Evolutionary conservation across 2,113 vertebrate genomes (phyloP), one percentile per base, ranked within the genome.

Genomic region (Etheostoma cragini): DNA sequence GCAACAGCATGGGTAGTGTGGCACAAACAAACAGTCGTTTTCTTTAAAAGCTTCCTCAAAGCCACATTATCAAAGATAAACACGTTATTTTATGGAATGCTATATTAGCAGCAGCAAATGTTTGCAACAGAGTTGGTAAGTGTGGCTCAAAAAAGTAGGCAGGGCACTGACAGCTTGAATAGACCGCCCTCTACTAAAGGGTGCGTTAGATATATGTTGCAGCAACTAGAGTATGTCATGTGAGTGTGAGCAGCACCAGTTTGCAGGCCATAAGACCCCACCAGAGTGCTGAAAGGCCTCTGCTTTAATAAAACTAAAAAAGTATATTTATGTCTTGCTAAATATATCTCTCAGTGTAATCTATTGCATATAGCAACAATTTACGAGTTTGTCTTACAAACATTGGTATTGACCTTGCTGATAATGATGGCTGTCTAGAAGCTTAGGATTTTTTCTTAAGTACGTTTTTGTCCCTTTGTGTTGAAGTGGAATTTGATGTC

Each of bases 181-280:
- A 33, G 30, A 4, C 65, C 19, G 19, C 58, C 63, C 30, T 14
- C 57, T 26, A 17, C 22, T 22, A 56, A 67, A 68, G 33, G 69
- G 26, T 74, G 71, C 5, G 30, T 79, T 80, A 0, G 64, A 79
- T 74, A 10, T 33, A 16, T 14, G 46, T 46, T 12, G 1, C 74
- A 46, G 35, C 22, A 8, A 1, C 46, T 24, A 15, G 69, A 69
- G 30, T 50, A n/a, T 11, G 58, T 60, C 64, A 63, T 45, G 50
- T 68, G 63, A 72, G 12, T 19, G n/a, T 5, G 13, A n/a, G 12
- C 35, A 8, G 30, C 17, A 24, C 4, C 52, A 24, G 50, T 11
- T 19, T 66, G 12, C 10, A 16, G 15, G 11, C 12, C 24, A 21
- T 42, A n/a, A 68, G n/a, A 45, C 14, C 10, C 38, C 38, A 2